Evolutionary conservation across 2,113 vertebrate genomes (phyloP).

Genomic region (Coregonus clupeaformis): DNA sequence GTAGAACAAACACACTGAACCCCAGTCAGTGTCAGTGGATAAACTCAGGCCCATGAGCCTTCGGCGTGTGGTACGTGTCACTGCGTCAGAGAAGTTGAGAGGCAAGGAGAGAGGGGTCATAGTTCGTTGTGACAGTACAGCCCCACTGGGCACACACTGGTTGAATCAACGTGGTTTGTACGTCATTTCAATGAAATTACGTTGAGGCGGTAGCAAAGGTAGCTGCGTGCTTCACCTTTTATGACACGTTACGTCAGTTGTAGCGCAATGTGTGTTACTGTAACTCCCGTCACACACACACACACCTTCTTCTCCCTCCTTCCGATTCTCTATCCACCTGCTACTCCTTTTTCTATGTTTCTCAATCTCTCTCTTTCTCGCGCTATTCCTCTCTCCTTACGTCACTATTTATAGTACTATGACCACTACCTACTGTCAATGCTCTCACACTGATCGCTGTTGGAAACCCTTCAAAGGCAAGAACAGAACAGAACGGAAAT

Average conservation of each 20-base stretch:
- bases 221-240: neutral
- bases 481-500: no score
- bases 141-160: neutral
- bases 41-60: neutral
- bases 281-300: no score
- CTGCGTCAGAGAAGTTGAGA: neutral
- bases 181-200: no score
- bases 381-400: neutral
- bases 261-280: neutral
- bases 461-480: no score
- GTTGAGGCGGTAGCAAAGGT: conserved; percentile 30
- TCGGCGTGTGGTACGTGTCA: neutral
- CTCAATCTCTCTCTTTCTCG: neutral
- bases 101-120: neutral
- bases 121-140: neutral
- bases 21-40: neutral
- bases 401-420: no score
- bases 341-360: neutral
- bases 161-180: no score
- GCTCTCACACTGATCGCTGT: no score
- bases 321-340: neutral
- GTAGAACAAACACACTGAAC: no score
- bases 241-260: conserved; percentile 1
- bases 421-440: no score
- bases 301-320: neutral